These are phyloP conservation scores for Alaudala cheleensis DNA, from an alignment of 2,113 vertebrate species.

Conservation along the genomic window DNA sequence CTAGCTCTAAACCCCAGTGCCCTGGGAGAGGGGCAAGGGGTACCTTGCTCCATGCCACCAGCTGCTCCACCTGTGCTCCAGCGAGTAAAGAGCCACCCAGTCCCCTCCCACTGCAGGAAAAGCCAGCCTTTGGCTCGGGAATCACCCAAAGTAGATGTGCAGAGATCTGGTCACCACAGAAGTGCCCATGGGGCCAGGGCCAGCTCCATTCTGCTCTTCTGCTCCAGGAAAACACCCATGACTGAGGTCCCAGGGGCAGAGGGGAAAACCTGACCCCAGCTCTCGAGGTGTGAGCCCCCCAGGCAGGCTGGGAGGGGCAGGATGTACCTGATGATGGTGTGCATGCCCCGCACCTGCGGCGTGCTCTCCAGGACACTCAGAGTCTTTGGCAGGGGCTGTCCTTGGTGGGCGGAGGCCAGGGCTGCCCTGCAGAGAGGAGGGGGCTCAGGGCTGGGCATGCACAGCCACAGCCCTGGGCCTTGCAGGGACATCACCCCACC, in stretches of 20 bases:
- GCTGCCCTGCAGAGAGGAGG: constrained; percentile 76
- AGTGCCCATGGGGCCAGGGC: rapidly evolving
- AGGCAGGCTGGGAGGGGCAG: not conserved
- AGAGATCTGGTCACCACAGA: not conserved
- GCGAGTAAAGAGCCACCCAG: not conserved
- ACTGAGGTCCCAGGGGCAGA: not conserved
- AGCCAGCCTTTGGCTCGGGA: not conserved
- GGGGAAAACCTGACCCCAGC: not conserved
- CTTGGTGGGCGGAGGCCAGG: constrained; percentile 88
- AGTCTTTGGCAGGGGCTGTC: constrained; percentile 84
- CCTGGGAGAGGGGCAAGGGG: not conserved
- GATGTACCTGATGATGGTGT: constrained; percentile 90
- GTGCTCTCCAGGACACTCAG: constrained; percentile 87
- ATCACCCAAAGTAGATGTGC: not conserved
- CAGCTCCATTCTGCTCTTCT: not conserved
- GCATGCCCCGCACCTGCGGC: constrained; percentile 89
- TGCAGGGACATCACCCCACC: rapidly evolving
- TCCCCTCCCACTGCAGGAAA: rapidly evolving
- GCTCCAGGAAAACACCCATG: rapidly evolving
- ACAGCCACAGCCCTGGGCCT: rapidly evolving
- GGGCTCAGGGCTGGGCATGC: not conserved
- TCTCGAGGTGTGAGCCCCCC: rapidly evolving
- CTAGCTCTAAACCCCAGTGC: not conserved
- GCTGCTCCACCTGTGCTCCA: not conserved
- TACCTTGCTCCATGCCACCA: not conserved